Base-by-base conservation (phyloP, 2,888 invertebrate genomes). In the Ormyrus pomaceus region DNA sequence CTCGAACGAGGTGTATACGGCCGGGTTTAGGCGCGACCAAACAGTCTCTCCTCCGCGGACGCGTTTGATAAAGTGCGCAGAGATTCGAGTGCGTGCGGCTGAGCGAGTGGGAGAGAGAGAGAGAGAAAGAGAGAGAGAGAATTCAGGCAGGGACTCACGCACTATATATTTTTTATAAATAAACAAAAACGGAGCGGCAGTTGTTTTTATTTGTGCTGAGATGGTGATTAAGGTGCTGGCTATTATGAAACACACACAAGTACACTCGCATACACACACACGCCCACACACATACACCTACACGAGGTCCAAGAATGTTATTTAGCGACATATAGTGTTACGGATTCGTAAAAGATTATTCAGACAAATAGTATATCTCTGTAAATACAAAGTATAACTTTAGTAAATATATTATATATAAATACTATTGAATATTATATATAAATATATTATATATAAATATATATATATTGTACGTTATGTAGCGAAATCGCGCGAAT, bases 301-400 rank as follows among this genome's bases (percentile, higher is more conserved):
- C 86, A 87, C 85, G 88, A 88, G 89, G 88, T 90, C 90, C 89
- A 90, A 90, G 87, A 87, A 89, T 89, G 88, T 90, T 90, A 89
- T 88, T 89, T 88, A 90, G 87, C 87, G 86, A 85, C 85, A 56
- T 34, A 34, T 89, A 88, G 86, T 87, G 88, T 90, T 90, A 89
- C 84, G 86, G 86, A 86, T 88, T 88, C 85, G 86, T 87, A 88
- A 86, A 87, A 83, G 85, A 89, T 88, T 88, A 89, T 88, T 86
- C 84, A 87, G 84, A 86, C 6, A 85, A 83, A 89, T 87, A 87
- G 86, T 87, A 87, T 86, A 87, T 87, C 85, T 86, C 84, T 88
- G 88, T 89, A 89, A 73, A 86, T 84, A 86, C 83, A 78, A 77
- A 80, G 56, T 83, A 86, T 84, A 87, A 82, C 81, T 86, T 86